phyloP scores from a whole-genome alignment of 2,113 vertebrate species.

The Tonatia bakeri region DNA sequence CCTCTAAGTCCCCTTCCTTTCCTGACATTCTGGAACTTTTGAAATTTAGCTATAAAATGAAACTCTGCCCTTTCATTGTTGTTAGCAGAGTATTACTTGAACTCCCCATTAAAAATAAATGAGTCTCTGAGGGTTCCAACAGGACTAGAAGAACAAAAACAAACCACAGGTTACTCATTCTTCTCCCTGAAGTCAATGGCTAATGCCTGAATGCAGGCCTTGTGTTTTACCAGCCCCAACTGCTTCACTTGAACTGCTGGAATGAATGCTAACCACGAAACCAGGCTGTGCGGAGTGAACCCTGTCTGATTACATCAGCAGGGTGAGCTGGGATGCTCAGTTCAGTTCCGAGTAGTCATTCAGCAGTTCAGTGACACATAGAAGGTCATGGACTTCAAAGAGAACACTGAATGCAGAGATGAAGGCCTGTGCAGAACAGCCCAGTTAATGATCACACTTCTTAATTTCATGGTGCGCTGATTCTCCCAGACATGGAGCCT shows the following conservation, averaged over 20 bases:
- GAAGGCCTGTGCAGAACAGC: conserved; percentile 25
- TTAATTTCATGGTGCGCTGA: conserved; percentile 48
- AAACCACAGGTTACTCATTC: not conserved
- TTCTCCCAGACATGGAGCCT: not conserved
- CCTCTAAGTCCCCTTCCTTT: not conserved
- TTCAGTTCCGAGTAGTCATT: conserved; percentile 38
- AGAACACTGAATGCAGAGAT: not conserved
- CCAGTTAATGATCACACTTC: conserved; percentile 45
- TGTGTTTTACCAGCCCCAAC: not conserved
- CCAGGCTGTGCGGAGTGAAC: conserved; percentile 22
- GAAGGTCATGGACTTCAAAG: conserved; percentile 69
- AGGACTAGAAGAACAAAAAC: conserved; percentile 3
- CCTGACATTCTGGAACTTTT: not conserved
- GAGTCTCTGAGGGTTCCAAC: not conserved
- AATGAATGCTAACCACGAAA: conserved; percentile 16
- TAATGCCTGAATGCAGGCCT: not conserved
- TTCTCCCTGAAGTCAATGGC: not conserved
- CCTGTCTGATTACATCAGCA: conserved; percentile 56
- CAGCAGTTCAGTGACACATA: conserved; percentile 58
- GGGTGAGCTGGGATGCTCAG: conserved; percentile 9
- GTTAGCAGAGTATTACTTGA: not conserved
- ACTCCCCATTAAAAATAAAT: conserved; percentile 2
- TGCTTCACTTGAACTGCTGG: not conserved
- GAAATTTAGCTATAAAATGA: not conserved
- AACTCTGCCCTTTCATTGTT: not conserved